Percentiles rank a stretch among this genome's conserved stretches.
Evolutionary conservation across 2,888 invertebrate genomes (phyloP).

Genomic region (Cremastobaeus sp.): DNA sequence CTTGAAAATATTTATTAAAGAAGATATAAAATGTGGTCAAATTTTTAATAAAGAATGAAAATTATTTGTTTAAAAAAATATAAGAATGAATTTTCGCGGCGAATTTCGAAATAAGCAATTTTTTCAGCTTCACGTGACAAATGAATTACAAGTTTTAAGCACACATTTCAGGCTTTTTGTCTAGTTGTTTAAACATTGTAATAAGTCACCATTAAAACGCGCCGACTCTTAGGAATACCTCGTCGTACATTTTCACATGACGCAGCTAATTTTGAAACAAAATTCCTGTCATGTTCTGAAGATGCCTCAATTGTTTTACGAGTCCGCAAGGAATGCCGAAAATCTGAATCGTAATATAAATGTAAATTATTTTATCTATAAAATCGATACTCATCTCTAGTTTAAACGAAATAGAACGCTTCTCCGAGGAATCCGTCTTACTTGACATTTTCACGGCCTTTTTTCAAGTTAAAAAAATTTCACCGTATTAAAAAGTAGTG

Average conservation of each 20-base stretch:
- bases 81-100: no score
- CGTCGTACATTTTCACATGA: conserved; percentile 39
- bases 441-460: no score
- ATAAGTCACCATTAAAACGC: conserved; percentile 2
- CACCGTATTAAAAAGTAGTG: no score
- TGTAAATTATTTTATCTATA: conserved; percentile 46
- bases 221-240: conserved; percentile 13
- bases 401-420: conserved; percentile 17
- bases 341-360: conserved; percentile 47
- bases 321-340: conserved; percentile 38
- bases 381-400: conserved; percentile 24
- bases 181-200: background rate
- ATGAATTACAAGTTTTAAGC: no score
- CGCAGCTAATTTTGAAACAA: conserved; percentile 50
- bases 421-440: conserved; percentile 19
- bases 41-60: no score
- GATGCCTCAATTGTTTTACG: conserved; percentile 56
- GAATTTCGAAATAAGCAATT: background rate
- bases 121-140: no score
- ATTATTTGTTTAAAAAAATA: no score
- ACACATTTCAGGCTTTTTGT: no score
- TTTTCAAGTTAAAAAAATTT: no score
- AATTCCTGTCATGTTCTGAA: conserved; percentile 52
- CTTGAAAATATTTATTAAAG: no score
- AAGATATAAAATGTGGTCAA: no score